Conservation (phyloP, 37 sponge, comb jelly and placozoan genomes). For the Halisarca cf. caerulea region DNA sequence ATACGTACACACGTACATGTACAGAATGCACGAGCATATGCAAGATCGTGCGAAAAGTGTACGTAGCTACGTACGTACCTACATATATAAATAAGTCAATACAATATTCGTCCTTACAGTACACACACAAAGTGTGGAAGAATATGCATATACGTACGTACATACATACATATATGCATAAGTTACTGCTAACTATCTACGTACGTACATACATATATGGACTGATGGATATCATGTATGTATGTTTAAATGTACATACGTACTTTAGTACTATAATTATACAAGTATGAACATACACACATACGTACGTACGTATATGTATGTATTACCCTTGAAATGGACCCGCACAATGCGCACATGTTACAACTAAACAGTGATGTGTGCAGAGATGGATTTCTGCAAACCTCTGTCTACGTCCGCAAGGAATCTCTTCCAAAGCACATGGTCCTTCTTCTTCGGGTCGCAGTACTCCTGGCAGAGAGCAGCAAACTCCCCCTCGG, state of each 20-base stretch:
- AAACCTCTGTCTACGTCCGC: slow-evolving; percentile 68
- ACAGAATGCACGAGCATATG: no score
- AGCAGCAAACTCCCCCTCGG: slow-evolving; percentile 52
- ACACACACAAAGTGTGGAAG: not conserved
- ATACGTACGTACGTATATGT: not conserved
- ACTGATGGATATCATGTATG: not conserved
- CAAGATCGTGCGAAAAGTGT: no score
- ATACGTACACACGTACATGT: not conserved
- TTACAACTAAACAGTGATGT: no score
- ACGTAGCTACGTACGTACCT: not conserved
- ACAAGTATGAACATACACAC: not conserved
- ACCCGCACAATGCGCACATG: no score
- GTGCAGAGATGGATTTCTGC: no score
- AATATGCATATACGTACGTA: not conserved
- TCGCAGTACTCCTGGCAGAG: slow-evolving; percentile 67
- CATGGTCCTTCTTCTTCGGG: slow-evolving; percentile 49
- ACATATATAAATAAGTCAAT: not conserved
- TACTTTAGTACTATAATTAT: not conserved
- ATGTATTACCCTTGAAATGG: not conserved
- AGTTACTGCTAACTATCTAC: not conserved
- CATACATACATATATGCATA: not conserved
- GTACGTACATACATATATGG: not conserved
- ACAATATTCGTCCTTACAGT: not conserved
- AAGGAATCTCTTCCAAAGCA: slow-evolving; percentile 75
- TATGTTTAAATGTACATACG: not conserved